phyloP scores from a whole-genome alignment of 2,797 vertebrate genomes.

The Benthosema pterotum region DNA sequence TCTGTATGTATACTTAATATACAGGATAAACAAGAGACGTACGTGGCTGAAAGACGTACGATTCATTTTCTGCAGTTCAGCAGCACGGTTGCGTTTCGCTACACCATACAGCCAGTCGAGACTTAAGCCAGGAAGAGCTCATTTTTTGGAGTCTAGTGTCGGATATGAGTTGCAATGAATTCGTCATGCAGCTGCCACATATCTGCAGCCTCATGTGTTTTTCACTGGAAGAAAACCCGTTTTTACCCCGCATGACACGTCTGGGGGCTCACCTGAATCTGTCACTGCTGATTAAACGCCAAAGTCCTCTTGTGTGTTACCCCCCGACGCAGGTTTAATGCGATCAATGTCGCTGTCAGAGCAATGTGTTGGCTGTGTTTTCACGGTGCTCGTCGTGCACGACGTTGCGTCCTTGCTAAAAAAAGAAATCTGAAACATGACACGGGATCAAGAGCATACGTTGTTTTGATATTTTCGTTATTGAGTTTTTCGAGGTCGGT shows the following conservation, averaged over 20 bases:
- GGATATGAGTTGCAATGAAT: slow-evolving; percentile 36
- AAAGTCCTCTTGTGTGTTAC: slow-evolving; percentile 46
- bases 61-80: slow-evolving; percentile 54
- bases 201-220: slow-evolving; percentile 48
- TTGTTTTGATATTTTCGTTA: neutral
- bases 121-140: slow-evolving; percentile 43
- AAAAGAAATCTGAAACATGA: slow-evolving; percentile 11
- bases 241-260: slow-evolving; percentile 58
- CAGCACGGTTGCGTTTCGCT: slow-evolving; percentile 64
- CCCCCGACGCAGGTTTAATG: slow-evolving; percentile 48
- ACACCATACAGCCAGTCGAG: slow-evolving; percentile 36
- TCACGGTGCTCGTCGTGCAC: slow-evolving; percentile 42
- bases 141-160: slow-evolving; percentile 34
- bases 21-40: slow-evolving; percentile 27
- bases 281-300: slow-evolving; percentile 70
- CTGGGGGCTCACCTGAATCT: slow-evolving; percentile 64
- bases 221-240: slow-evolving; percentile 55
- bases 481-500: neutral
- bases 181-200: slow-evolving; percentile 56
- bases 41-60: slow-evolving; percentile 27
- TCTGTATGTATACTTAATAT: slow-evolving; percentile 43
- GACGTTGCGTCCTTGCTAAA: neutral
- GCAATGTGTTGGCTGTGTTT: slow-evolving; percentile 42
- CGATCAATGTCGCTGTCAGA: slow-evolving; percentile 60
- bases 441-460: slow-evolving; percentile 34